Evolutionary conservation across 2,113 vertebrate genomes (phyloP).

Genomic region (Sinocyclocheilus rhinocerous): DNA sequence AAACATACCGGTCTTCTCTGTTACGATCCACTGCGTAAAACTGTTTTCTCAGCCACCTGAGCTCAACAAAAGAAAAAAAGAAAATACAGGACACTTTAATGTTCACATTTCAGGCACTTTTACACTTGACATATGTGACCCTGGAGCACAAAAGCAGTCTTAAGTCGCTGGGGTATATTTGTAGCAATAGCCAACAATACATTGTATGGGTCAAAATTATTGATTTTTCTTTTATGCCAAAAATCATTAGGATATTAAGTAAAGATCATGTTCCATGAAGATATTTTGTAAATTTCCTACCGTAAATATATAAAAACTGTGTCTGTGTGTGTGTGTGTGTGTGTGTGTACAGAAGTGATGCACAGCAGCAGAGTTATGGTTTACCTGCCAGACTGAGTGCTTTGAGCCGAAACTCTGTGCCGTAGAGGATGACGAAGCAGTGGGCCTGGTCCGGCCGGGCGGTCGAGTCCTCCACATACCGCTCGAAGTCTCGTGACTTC

Average conservation of each 20-base stretch:
- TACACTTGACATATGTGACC: too few relatives aligned
- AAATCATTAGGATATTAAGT: too few relatives aligned
- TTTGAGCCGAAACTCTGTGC: constrained; percentile 94
- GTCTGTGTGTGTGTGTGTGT: background rate
- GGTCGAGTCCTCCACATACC: constrained; percentile 91
- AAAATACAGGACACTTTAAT: background rate
- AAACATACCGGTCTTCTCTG: constrained; percentile 89
- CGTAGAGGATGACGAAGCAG: constrained; percentile 96
- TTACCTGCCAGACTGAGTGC: constrained; percentile 94
- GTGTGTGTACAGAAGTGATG: background rate
- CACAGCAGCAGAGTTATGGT: background rate
- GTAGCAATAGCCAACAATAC: too few relatives aligned
- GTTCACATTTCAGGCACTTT: background rate
- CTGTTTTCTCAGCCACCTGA: constrained; percentile 96
- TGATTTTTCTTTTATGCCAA: too few relatives aligned
- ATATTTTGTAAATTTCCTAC: too few relatives aligned
- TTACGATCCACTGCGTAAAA: constrained; percentile 94
- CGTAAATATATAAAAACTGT: too few relatives aligned
- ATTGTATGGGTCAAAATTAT: too few relatives aligned
- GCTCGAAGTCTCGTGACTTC: constrained; percentile 94
- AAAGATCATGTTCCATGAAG: too few relatives aligned
- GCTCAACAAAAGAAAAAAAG: background rate
- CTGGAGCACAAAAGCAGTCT: too few relatives aligned
- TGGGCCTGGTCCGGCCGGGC: constrained; percentile 84
- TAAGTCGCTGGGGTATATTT: too few relatives aligned